phyloP scores from a whole-genome alignment of 1,140 invertebrate genomes.

The Scaptomyza montana region DNA sequence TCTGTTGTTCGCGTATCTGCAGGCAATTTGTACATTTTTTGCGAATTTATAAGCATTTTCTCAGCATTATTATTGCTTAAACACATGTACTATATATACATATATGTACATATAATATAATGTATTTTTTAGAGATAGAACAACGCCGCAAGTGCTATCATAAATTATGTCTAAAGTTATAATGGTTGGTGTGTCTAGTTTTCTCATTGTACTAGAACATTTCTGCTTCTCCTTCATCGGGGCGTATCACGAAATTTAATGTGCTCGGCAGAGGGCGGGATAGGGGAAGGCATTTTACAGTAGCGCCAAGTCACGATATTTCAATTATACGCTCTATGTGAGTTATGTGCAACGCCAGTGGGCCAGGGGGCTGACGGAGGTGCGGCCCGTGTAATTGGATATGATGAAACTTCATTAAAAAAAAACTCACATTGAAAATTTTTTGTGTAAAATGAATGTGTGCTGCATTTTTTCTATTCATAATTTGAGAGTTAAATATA shows the following conservation, averaged over 20 bases:
- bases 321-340: conserved; percentile 68
- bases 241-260: conserved; percentile 68
- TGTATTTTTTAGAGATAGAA: conserved; percentile 3
- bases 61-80: conserved; percentile 56
- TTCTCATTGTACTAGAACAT: conserved; percentile 40
- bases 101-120: too few relatives aligned
- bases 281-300: not conserved
- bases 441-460: not conserved
- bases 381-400: conserved; percentile 21
- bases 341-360: conserved; percentile 49
- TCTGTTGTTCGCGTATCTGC: conserved; percentile 18
- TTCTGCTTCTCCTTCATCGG: not conserved
- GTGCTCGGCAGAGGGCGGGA: not conserved
- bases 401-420: conserved; percentile 26
- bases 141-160: conserved; percentile 70
- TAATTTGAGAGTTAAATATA: not conserved
- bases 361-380: not conserved
- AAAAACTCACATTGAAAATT: conserved; percentile 7
- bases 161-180: conserved; percentile 79
- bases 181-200: conserved; percentile 67
- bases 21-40: conserved; percentile 43
- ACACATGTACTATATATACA: too few relatives aligned
- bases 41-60: conserved; percentile 41
- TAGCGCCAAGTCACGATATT: conserved; percentile 71
- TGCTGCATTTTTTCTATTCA: conserved; percentile 8